Evolutionary conservation across 2,888 invertebrate species (phyloP).

Genomic region (Leptopilina syphax): DNA sequence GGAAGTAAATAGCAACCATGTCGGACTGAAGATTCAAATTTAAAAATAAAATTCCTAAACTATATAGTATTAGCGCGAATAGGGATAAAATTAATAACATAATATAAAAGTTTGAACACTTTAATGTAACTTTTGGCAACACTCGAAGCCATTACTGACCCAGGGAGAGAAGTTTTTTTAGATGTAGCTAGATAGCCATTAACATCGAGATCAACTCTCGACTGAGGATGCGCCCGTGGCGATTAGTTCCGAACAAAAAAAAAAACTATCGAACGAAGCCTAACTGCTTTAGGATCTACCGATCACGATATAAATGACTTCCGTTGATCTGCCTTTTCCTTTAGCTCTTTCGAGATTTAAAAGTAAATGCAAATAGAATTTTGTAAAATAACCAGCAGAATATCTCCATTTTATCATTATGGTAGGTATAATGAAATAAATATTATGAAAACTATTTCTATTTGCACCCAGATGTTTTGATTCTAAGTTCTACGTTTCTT

Average conservation of each 20-base stretch:
- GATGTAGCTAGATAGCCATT: constrained; percentile 54
- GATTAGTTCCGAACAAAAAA: constrained; percentile 57
- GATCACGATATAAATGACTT: constrained; percentile 58
- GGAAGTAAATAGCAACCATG: no score
- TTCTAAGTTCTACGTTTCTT: no score
- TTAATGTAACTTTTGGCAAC: background rate
- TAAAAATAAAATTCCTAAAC: no score
- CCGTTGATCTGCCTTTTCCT: constrained; percentile 43
- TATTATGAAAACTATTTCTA: no score
- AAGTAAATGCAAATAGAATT: background rate
- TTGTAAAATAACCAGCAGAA: no score
- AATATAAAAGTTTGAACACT: constrained; percentile 44
- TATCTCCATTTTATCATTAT: no score
- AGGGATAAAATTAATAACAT: no score
- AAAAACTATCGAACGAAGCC: constrained; percentile 44
- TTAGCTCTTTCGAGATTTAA: background rate
- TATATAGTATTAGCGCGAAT: no score
- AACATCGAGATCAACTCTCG: constrained; percentile 52
- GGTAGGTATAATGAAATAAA: no score
- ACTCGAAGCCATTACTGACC: constrained; percentile 6
- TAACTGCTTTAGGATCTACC: constrained; percentile 52
- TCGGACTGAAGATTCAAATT: no score
- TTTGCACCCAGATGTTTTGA: no score
- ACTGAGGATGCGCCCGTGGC: constrained; percentile 53
- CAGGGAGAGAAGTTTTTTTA: constrained; percentile 51